Percentiles rank a stretch among this genome's conserved stretches.
Evolutionary conservation across 2,797 vertebrate species (phyloP).

Genomic region (Potorous gilbertii): DNA sequence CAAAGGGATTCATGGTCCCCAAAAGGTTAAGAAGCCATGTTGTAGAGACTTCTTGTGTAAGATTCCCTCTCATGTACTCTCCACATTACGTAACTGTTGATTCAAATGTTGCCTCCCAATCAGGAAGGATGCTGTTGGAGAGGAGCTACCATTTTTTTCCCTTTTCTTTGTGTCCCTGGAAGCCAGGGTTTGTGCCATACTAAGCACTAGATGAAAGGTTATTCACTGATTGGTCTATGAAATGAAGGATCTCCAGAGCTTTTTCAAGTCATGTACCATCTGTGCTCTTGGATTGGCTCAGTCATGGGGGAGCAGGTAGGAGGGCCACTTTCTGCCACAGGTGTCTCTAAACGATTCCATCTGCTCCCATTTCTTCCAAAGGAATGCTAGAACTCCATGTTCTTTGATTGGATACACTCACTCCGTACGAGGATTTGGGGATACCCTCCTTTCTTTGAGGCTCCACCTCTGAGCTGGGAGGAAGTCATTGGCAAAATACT

Average conservation of each 20-base stretch:
- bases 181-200: background rate
- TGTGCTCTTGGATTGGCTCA: background rate
- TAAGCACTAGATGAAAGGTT: background rate
- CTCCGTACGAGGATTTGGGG: slow-evolving; percentile 34
- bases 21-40: background rate
- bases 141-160: no score
- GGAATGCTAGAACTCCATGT: background rate
- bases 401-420: background rate
- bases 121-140: background rate
- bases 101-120: background rate
- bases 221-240: background rate
- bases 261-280: background rate
- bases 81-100: background rate
- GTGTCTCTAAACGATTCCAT: background rate
- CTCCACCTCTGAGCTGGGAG: background rate
- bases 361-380: background rate
- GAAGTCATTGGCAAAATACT: background rate
- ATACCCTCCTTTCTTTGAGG: slow-evolving; percentile 21
- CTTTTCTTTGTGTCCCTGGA: background rate
- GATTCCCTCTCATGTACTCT: background rate
- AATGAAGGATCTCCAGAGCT: background rate
- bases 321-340: background rate
- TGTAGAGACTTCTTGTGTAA: background rate
- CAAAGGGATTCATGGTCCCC: background rate
- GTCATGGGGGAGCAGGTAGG: no score